phyloP scores from a whole-genome alignment of 2,797 vertebrate genomes.

The Spizella passerina region DNA sequence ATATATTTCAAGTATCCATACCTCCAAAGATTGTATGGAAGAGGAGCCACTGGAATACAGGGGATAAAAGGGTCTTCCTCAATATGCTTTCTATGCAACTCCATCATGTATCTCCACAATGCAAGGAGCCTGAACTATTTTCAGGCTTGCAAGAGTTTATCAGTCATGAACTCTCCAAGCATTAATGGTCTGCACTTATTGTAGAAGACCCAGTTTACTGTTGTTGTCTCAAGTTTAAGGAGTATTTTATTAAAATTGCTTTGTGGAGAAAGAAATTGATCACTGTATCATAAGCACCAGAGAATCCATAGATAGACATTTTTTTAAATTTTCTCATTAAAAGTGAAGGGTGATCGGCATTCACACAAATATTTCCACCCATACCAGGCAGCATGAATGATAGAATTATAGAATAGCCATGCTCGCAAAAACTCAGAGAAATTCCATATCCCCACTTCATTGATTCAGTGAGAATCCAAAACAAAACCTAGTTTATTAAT shows the following conservation, averaged over 20 bases:
- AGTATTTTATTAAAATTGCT: neutral
- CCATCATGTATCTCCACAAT: neutral
- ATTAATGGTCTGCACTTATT: neutral
- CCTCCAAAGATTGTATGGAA: neutral
- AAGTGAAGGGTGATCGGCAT: neutral
- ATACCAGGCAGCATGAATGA: neutral
- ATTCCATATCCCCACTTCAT: neutral
- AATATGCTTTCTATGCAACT: neutral
- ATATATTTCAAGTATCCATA: neutral
- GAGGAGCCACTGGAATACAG: neutral
- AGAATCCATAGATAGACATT: neutral
- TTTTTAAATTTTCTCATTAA: neutral
- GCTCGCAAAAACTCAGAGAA: neutral
- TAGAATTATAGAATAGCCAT: neutral
- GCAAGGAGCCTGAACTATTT: neutral
- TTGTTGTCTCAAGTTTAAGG: neutral
- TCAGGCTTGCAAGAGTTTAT: neutral
- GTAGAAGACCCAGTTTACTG: neutral
- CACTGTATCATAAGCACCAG: fast-evolving
- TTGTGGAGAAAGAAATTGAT: neutral
- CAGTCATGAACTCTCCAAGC: neutral
- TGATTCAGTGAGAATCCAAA: neutral
- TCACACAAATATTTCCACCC: neutral
- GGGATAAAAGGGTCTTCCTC: neutral
- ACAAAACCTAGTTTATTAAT: neutral